phyloP scores from a whole-genome alignment of 2,888 invertebrate genomes.

The Cheilosia urbana region DNA sequence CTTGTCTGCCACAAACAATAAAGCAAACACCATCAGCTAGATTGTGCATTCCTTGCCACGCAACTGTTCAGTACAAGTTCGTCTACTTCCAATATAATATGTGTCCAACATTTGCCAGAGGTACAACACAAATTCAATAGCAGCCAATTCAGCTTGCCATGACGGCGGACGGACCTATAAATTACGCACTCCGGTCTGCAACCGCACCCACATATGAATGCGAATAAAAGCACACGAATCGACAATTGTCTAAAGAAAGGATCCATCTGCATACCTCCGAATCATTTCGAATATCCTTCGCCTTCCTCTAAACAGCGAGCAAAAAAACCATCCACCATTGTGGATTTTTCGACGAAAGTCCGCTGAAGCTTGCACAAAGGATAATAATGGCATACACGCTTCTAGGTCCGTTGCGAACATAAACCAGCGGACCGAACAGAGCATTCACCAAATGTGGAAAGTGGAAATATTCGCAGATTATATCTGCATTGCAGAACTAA shows the following conservation, averaged over 20 bases:
- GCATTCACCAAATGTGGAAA: slow-evolving; percentile 51
- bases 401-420: slow-evolving; percentile 30
- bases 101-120: background rate
- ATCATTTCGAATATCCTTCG: slow-evolving; percentile 20
- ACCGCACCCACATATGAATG: background rate
- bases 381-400: slow-evolving; percentile 50
- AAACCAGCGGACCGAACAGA: slow-evolving; percentile 46
- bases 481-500: slow-evolving; percentile 60
- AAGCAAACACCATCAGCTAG: too few species aligned
- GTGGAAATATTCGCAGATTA: slow-evolving; percentile 57
- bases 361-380: slow-evolving; percentile 45
- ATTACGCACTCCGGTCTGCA: slow-evolving; percentile 5
- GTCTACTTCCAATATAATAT: background rate
- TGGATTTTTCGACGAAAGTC: slow-evolving; percentile 36
- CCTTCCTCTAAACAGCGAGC: slow-evolving; percentile 13
- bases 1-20: too few species aligned
- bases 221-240: slow-evolving; percentile 5
- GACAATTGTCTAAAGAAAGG: slow-evolving; percentile 28
- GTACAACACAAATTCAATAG: slow-evolving; percentile 12
- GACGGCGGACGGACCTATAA: slow-evolving; percentile 13
- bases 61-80: too few species aligned
- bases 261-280: slow-evolving; percentile 1
- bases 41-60: too few species aligned
- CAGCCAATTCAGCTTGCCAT: background rate
- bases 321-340: slow-evolving; percentile 19